phyloP scores from a whole-genome alignment of 2,888 invertebrate species.

The Julus scandinavius region DNA sequence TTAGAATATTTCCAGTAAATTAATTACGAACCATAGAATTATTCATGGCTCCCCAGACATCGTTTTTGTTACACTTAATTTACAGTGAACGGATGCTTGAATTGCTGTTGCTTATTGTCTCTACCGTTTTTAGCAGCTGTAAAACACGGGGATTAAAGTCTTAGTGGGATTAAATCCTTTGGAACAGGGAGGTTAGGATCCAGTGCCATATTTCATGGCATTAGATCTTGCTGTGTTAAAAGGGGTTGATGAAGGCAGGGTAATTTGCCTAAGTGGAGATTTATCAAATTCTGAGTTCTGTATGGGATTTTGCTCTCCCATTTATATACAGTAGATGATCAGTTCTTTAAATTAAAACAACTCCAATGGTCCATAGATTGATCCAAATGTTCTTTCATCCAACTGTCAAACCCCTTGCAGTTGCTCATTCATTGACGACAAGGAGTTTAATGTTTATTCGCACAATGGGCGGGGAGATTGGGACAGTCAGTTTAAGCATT shows the following conservation, averaged over 20 bases:
- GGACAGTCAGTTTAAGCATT: not conserved
- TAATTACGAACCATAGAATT: not conserved
- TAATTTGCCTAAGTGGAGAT: slow-evolving; percentile 21
- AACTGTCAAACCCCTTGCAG: not conserved
- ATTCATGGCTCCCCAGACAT: not conserved
- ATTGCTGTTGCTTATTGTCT: not conserved
- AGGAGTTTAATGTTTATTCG: slow-evolving; percentile 36
- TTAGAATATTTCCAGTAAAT: slow-evolving; percentile 7
- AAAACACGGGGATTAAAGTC: slow-evolving; percentile 31
- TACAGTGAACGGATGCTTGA: not conserved
- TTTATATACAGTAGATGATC: too few relatives aligned
- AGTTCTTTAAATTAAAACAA: slow-evolving; percentile 25
- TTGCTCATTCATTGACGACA: slow-evolving; percentile 28
- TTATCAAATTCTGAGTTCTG: slow-evolving; percentile 33
- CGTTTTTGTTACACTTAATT: not conserved
- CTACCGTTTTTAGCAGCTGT: slow-evolving; percentile 20
- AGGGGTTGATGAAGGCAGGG: slow-evolving; percentile 40
- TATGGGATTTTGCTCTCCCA: not conserved
- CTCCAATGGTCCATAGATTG: not conserved
- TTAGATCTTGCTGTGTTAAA: not conserved
- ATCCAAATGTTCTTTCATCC: slow-evolving; percentile 24
- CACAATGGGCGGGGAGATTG: not conserved
- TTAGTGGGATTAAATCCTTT: slow-evolving; percentile 27
- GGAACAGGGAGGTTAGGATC: slow-evolving; percentile 28
- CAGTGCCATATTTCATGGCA: not conserved